Conservation (phyloP, 2,888 invertebrate genomes). For the Blastobasis adustella region DNA sequence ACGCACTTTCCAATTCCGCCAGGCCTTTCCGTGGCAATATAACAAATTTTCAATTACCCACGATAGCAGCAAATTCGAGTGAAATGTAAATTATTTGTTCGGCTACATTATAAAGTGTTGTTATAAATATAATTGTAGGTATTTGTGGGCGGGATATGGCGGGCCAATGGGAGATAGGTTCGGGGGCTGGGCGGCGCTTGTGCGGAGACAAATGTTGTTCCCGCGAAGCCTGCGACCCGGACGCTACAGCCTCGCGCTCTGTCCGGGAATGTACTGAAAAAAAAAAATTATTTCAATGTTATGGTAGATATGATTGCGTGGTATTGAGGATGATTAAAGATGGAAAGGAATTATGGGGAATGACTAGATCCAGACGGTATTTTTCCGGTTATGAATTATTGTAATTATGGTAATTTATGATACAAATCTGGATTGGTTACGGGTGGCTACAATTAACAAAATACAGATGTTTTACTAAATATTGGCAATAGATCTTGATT, state of each 20-base stretch:
- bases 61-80: slow-evolving; percentile 70
- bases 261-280: too few relatives aligned
- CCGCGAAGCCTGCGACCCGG: slow-evolving; percentile 60
- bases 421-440: too few relatives aligned
- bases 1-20: slow-evolving; percentile 24
- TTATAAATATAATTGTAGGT: slow-evolving; percentile 70
- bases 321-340: too few relatives aligned
- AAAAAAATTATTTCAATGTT: too few relatives aligned
- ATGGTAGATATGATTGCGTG: too few relatives aligned
- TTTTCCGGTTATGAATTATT: too few relatives aligned
- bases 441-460: too few relatives aligned
- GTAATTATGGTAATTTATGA: too few relatives aligned
- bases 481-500: too few relatives aligned
- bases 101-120: slow-evolving; percentile 48
- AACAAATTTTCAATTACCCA: slow-evolving; percentile 75
- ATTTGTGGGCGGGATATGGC: slow-evolving; percentile 52
- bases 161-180: slow-evolving; percentile 50
- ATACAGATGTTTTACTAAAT: too few relatives aligned
- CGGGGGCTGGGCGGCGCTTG: slow-evolving; percentile 56
- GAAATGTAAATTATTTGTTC: slow-evolving; percentile 73
- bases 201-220: slow-evolving; percentile 63
- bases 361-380: too few relatives aligned
- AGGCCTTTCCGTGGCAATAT: slow-evolving; percentile 62
- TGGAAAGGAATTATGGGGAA: too few relatives aligned
- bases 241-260: slow-evolving; percentile 27